phyloP scores from a whole-genome alignment of 2,797 vertebrate genomes.

The Botia almorhae region DNA sequence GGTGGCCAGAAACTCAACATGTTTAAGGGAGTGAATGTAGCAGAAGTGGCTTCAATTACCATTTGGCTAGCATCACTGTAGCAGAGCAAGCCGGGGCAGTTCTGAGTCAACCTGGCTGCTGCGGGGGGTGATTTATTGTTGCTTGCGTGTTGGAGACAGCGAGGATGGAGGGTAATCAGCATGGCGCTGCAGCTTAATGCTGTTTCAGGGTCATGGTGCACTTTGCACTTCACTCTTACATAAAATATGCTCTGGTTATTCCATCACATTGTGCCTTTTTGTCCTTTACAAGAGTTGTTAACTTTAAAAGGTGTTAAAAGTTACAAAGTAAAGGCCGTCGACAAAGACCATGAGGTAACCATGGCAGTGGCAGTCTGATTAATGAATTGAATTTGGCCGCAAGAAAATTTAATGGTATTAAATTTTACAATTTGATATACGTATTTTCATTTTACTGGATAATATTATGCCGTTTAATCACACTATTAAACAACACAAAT shows the following conservation, averaged over 20 bases:
- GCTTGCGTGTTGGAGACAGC: slow-evolving; percentile 57
- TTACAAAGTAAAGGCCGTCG: slow-evolving; percentile 23
- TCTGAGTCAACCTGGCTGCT: slow-evolving; percentile 43
- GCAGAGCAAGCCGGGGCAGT: slow-evolving; percentile 17
- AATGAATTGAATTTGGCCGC: background rate
- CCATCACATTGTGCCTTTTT: slow-evolving; percentile 20
- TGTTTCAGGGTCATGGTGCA: slow-evolving; percentile 55
- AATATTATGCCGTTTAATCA: background rate
- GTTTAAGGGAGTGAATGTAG: slow-evolving; percentile 33
- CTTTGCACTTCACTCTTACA: slow-evolving; percentile 27
- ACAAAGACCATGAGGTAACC: slow-evolving; percentile 2
- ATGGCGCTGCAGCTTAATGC: slow-evolving; percentile 58
- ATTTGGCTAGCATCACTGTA: slow-evolving; percentile 42
- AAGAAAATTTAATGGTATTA: background rate
- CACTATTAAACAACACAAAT: too few relatives aligned
- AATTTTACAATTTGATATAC: background rate
- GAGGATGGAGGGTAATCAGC: slow-evolving; percentile 56
- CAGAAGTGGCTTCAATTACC: slow-evolving; percentile 54
- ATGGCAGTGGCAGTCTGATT: background rate
- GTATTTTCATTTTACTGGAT: background rate
- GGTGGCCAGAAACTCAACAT: slow-evolving; percentile 7
- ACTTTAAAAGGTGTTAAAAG: slow-evolving; percentile 17
- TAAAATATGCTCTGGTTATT: slow-evolving; percentile 41
- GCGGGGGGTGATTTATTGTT: slow-evolving; percentile 62
- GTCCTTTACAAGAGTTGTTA: slow-evolving; percentile 13